Percentiles rank a stretch among this genome's conserved stretches.
These are phyloP conservation scores for Eublepharis macularius DNA, from an alignment of 2,113 vertebrate species.

Conservation along the genomic window DNA sequence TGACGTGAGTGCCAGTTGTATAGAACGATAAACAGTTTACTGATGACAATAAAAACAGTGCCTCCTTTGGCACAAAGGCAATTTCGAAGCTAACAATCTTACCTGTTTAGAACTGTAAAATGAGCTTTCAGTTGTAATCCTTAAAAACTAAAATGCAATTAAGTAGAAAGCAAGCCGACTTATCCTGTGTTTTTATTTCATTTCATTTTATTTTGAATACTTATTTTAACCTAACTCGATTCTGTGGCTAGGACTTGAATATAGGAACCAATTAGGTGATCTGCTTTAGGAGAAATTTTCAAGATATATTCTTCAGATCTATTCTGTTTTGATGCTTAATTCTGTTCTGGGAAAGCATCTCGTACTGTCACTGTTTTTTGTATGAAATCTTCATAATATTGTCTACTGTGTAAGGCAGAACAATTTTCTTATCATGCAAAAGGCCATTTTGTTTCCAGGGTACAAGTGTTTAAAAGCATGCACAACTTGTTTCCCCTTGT, in stretches of 20 bases:
- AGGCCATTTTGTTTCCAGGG: slow-evolving; percentile 83
- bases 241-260: slow-evolving; percentile 87
- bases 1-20: slow-evolving; percentile 70
- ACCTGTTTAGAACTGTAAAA: slow-evolving; percentile 79
- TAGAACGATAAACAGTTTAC: slow-evolving; percentile 65
- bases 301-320: slow-evolving; percentile 87
- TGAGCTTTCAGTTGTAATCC: slow-evolving; percentile 89
- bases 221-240: slow-evolving; percentile 85
- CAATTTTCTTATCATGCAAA: slow-evolving; percentile 79
- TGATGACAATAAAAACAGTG: slow-evolving; percentile 68
- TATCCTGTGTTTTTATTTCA: slow-evolving; percentile 74
- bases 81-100: slow-evolving; percentile 73
- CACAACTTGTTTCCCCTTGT: slow-evolving; percentile 93
- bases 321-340: slow-evolving; percentile 96
- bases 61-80: slow-evolving; percentile 52
- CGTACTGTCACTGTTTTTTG: slow-evolving; percentile 92
- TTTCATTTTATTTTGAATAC: slow-evolving; percentile 75
- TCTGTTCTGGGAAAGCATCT: slow-evolving; percentile 94
- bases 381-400: slow-evolving; percentile 88
- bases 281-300: slow-evolving; percentile 94
- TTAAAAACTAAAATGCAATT: slow-evolving; percentile 87
- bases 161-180: slow-evolving; percentile 87
- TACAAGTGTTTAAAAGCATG: slow-evolving; percentile 95
- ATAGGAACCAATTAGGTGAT: slow-evolving; percentile 84
- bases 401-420: slow-evolving; percentile 91